Evolutionary conservation across 2,888 invertebrate species (phyloP).

Genomic region (Drosophila vallismaia): DNA sequence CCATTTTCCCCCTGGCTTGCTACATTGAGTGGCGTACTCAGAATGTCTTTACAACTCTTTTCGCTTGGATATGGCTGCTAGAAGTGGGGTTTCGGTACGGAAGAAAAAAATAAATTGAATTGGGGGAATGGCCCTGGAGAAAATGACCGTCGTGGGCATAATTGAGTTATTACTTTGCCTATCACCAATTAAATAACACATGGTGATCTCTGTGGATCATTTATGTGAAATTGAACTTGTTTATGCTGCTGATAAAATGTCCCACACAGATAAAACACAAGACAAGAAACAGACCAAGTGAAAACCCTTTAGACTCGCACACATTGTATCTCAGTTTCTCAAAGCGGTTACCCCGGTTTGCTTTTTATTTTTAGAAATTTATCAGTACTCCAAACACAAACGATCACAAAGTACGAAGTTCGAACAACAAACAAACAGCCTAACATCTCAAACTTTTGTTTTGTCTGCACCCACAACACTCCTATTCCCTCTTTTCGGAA

Average conservation of each 20-base stretch:
- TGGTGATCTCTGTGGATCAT: constrained; percentile 5
- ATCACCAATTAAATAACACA: constrained; percentile 19
- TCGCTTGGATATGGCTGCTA: constrained; percentile 67
- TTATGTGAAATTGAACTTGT: constrained; percentile 29
- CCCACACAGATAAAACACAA: constrained; percentile 29
- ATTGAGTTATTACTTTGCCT: constrained; percentile 21
- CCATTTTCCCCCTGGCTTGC: constrained; percentile 45
- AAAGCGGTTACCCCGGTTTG: constrained; percentile 14
- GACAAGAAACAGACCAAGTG: constrained; percentile 7
- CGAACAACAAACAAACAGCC: constrained; percentile 28
- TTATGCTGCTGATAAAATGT: constrained; percentile 29
- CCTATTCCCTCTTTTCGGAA: not conserved
- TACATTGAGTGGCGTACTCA: constrained; percentile 74
- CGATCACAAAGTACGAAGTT: constrained; percentile 2
- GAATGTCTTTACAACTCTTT: constrained; percentile 78
- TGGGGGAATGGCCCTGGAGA: constrained; percentile 25
- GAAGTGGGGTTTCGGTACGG: constrained; percentile 45
- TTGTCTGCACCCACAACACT: constrained; percentile 58
- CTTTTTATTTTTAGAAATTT: constrained; percentile 71
- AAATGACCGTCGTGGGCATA: constrained; percentile 54
- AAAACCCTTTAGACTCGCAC: constrained; percentile 15
- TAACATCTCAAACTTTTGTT: constrained; percentile 52
- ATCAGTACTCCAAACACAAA: constrained; percentile 52
- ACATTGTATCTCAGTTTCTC: constrained; percentile 61
- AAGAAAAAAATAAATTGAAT: not conserved